Evolutionary conservation across 1,140 invertebrate genomes (phyloP), one percentile per base, ranked within the genome.

Genomic region (Drosophila mayri): DNA sequence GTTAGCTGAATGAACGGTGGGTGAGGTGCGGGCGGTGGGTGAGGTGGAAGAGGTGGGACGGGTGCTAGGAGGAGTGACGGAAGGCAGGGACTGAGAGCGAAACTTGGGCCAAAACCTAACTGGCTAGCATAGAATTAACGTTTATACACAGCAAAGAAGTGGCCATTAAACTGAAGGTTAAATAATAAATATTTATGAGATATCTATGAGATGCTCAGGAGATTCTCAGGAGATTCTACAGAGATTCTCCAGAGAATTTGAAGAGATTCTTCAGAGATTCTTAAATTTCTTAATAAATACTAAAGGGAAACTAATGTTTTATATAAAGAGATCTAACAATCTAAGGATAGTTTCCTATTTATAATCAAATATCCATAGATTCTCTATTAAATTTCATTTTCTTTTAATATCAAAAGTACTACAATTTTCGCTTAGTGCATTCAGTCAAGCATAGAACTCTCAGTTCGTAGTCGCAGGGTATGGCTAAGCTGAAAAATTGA

Each of bases 1-100:
- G 90, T 91, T 91, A 91, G 58, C 68, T 83, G 65, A 81, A 77
- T 74, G 62, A 74, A 83, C 32, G 58, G 54, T 25, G 25, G 25
- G 25, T 3, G 25, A 25, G 25, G 25, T 47, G 55, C 40, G 28
- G 55, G 25, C 38, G 60, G 46, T 49, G 41, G 38, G 22, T 52
- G 57, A 9, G 14, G 16, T 43, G 41, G 10, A 0, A 12, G 46
- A 49, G 47, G 10, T 22, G 43, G 2, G 11, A 22, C 9, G 4
- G 41, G 9, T 14, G 40, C n/a, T 5, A 22, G 28, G 30, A n/a
- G 49, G 28, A 50, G 25, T 30, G 25, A 49, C 14, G 44, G 14
- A 47, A 32, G 30, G 41, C 32, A 55, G 20, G n/a, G 41, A 54
- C 32, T 47, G 58, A 81, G 64, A 38, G 41, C 28, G 66, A 72